These are phyloP conservation scores for Melipona quadrifasciata DNA, from an alignment of 1,140 invertebrate genomes.

Conservation along the genomic window DNA sequence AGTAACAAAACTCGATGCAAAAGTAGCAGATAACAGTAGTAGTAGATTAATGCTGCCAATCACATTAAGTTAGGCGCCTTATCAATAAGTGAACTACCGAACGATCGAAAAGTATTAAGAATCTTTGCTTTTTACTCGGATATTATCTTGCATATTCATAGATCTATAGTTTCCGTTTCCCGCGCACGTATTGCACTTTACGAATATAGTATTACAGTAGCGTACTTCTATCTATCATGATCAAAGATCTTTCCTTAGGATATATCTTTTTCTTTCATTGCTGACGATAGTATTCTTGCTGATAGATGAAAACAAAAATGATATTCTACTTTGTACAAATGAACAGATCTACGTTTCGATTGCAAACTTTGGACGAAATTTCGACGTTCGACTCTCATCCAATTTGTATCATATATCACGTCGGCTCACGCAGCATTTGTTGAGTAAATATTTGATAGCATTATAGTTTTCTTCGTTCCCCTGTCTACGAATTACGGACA, in stretches of 20 bases:
- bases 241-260: not conserved
- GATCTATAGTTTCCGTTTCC: slow-evolving; percentile 12
- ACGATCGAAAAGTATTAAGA: not conserved
- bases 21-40: not conserved
- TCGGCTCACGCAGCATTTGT: slow-evolving; percentile 23
- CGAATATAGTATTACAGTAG: not conserved
- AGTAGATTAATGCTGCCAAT: slow-evolving; percentile 27
- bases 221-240: not conserved
- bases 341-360: not conserved
- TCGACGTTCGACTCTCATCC: slow-evolving; percentile 25
- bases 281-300: slow-evolving; percentile 24
- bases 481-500: not conserved
- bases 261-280: not conserved
- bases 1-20: not conserved
- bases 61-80: slow-evolving; percentile 2
- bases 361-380: not conserved
- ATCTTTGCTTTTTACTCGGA: not conserved
- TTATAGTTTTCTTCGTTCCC: slow-evolving; percentile 13
- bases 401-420: slow-evolving; percentile 35
- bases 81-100: not conserved
- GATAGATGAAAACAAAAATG: not conserved
- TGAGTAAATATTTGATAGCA: slow-evolving; percentile 1
- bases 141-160: not conserved
- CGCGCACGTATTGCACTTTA: not conserved
- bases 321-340: slow-evolving; percentile 48